Evolutionary conservation across 2,888 invertebrate genomes (phyloP).

Genomic region (Hemicrepidius hirtus): DNA sequence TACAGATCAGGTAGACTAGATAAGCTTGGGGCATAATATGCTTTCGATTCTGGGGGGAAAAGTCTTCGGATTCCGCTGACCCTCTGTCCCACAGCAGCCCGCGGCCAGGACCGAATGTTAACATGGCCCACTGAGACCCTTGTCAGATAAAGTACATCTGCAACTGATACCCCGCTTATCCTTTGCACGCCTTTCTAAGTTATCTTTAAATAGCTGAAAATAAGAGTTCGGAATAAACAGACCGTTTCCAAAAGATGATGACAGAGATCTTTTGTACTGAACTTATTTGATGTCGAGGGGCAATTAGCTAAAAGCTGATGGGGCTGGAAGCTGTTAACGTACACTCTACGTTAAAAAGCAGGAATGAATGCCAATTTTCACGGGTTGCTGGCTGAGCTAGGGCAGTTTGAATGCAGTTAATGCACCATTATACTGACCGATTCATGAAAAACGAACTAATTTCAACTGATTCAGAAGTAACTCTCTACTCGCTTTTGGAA

Average conservation of each 20-base stretch:
- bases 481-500: neutral
- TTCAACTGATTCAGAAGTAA: neutral
- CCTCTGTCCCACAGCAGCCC: slow-evolving; percentile 52
- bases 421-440: slow-evolving; percentile 24
- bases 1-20: slow-evolving; percentile 43
- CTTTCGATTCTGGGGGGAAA: slow-evolving; percentile 46
- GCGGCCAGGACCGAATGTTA: slow-evolving; percentile 53
- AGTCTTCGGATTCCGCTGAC: slow-evolving; percentile 47
- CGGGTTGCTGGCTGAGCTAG: slow-evolving; percentile 9
- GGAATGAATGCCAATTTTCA: slow-evolving; percentile 28
- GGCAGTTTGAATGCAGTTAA: slow-evolving; percentile 30
- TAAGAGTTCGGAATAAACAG: slow-evolving; percentile 41
- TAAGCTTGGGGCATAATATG: slow-evolving; percentile 46
- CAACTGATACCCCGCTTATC: slow-evolving; percentile 51
- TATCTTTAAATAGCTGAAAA: slow-evolving; percentile 45
- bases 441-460: slow-evolving; percentile 14
- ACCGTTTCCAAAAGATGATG: slow-evolving; percentile 32
- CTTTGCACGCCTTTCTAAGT: slow-evolving; percentile 48
- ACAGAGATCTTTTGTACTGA: slow-evolving; percentile 30
- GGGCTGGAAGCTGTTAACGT: slow-evolving; percentile 21
- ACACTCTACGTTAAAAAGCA: slow-evolving; percentile 27
- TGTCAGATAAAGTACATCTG: slow-evolving; percentile 54
- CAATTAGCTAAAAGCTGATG: slow-evolving; percentile 48
- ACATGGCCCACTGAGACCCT: slow-evolving; percentile 52
- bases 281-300: slow-evolving; percentile 44